Conservation (phyloP, 2,888 invertebrate genomes). For the Dinocampus coccinellae region DNA sequence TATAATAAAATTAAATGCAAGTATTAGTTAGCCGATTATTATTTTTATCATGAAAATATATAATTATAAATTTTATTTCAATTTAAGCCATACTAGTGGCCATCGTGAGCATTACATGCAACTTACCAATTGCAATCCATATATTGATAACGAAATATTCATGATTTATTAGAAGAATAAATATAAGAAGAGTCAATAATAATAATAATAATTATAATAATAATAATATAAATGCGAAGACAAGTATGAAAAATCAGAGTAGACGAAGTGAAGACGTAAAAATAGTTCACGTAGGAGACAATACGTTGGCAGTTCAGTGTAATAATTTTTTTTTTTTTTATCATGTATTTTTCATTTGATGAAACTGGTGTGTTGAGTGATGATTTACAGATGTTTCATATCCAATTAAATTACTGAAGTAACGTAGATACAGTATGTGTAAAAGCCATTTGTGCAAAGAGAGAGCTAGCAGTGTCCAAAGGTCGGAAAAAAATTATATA, state of each 20-base stretch:
- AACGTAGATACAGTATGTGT: slow-evolving; percentile 39
- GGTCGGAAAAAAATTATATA: slow-evolving; percentile 31
- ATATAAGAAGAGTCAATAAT: too few species aligned
- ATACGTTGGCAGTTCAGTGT: slow-evolving; percentile 16
- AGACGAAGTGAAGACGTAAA: slow-evolving; percentile 29
- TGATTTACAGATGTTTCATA: slow-evolving; percentile 1
- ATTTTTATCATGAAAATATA: slow-evolving; percentile 40
- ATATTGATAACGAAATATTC: slow-evolving; percentile 15
- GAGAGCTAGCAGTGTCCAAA: slow-evolving; percentile 44
- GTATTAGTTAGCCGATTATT: background rate
- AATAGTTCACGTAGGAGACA: slow-evolving; percentile 19
- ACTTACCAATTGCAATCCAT: slow-evolving; percentile 28
- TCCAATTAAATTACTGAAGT: slow-evolving; percentile 37
- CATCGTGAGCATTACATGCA: slow-evolving; percentile 60
- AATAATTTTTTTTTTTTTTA: slow-evolving; percentile 5
- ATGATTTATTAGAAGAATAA: slow-evolving; percentile 3
- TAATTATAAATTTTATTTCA: slow-evolving; percentile 40
- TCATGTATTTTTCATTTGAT: background rate
- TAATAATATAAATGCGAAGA: background rate
- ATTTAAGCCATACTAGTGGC: slow-evolving; percentile 53
- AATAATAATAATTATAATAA: background rate
- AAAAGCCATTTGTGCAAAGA: slow-evolving; percentile 50
- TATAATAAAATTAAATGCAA: slow-evolving; percentile 3
- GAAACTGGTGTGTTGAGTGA: background rate
- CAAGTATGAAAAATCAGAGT: slow-evolving; percentile 10